These are phyloP conservation scores for Catagonus wagneri DNA, from an alignment of 2,113 vertebrate genomes.

Conservation along the genomic window DNA sequence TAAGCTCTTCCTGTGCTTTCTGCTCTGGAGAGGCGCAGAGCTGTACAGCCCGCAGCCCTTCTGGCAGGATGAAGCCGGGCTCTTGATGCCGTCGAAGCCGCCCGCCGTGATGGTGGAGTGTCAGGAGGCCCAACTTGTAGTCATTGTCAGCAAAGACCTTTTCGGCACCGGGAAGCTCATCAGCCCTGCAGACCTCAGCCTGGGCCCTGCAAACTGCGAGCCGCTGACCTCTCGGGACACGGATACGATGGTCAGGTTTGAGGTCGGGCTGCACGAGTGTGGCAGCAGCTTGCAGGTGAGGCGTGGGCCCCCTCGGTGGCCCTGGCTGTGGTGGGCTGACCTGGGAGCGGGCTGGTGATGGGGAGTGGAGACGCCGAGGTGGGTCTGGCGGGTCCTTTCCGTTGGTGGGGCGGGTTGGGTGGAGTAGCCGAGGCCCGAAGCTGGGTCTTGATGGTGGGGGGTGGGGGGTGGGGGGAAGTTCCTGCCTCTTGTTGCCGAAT, in stretches of 20 bases:
- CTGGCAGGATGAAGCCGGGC: fast-evolving
- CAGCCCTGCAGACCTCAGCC: constrained; percentile 67
- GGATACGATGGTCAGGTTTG: constrained; percentile 32
- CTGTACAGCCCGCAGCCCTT: neutral
- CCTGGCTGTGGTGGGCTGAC: neutral
- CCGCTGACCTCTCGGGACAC: neutral
- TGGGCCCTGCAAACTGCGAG: constrained; percentile 69
- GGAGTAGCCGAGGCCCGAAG: no score
- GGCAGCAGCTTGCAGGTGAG: constrained; percentile 80
- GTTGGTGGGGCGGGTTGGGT: no score
- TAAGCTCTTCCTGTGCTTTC: neutral
- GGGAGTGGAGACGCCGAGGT: neutral
- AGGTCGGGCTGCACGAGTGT: constrained; percentile 67
- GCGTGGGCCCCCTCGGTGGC: no score
- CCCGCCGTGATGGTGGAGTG: constrained; percentile 63
- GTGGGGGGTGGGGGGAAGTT: fast-evolving
- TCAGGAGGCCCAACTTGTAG: constrained; percentile 75
- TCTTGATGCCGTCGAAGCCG: fast-evolving
- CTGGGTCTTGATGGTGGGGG: fast-evolving
- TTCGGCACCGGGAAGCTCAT: constrained; percentile 80
- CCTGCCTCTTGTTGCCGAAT: neutral
- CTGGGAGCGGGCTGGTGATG: fast-evolving
- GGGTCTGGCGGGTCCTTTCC: neutral
- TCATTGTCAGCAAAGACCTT: constrained; percentile 76
- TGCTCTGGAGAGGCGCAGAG: neutral